Base-by-base conservation (phyloP, 2,113 vertebrate genomes). In the Triplophysa rosa region DNA sequence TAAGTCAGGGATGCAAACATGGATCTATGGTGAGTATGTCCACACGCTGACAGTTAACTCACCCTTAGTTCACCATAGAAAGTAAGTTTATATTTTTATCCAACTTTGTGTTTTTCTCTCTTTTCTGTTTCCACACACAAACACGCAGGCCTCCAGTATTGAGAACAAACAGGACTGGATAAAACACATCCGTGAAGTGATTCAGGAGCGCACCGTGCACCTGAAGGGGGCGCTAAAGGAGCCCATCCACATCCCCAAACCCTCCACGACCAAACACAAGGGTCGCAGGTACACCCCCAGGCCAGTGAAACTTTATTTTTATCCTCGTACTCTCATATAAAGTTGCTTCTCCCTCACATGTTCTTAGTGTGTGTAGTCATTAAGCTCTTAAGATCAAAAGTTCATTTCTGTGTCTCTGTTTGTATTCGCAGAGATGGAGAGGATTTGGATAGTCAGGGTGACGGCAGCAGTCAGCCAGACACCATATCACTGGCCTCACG, bases 81-180 rank as follows among this genome's bases (percentile, higher is more conserved):
- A 42, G 29, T 37, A 40, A 11, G 47, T 10, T 9, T 5, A 11
- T 63, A 5, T 40, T 16, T 52, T 24, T 19, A 16, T 72, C 72
- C 71, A 64, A 40, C 0, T 24, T 3, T 63, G 13, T 24, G 2
- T 37, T 42, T 67, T 26, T 62, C 77, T 84, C 59, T 75, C 14
- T 7, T 65, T 79, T 76, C 49, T 26, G 52, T 24, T 13, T 40
- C 71, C 11, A 76, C 24, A 67, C 24, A 56, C 42, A 7, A 23
- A 23, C 49, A 67, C n/a, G 70, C 87, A 99, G 98, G 96, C 96
- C 1, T 99, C 96, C 68, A 98, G 95, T 88, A 98, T 99, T 67
- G 98, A 99, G 87, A 99, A 99, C 92, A 99, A 99, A 88, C 98
- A 99, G 90, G 98, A 99, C 90, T 99, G 98, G 98, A 99, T 99